Conservation (phyloP, 1,140 invertebrate genomes). For the Drosophila triauraria region DNA sequence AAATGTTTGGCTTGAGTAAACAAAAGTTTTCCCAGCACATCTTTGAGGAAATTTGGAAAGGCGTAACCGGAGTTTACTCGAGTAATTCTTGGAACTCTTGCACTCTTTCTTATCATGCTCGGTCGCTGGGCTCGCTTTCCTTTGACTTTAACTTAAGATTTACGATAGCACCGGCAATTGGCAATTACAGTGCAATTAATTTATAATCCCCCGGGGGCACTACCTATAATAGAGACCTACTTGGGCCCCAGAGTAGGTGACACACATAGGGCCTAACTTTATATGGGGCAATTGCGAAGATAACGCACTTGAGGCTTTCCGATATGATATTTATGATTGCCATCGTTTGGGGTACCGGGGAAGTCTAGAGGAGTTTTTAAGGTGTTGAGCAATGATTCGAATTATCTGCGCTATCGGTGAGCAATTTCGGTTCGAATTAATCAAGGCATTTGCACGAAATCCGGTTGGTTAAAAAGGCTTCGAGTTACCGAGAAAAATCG, state of each 20-base stretch:
- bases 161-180: slow-evolving; percentile 52
- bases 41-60: slow-evolving; percentile 14
- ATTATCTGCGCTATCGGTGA: slow-evolving; percentile 30
- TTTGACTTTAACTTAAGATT: slow-evolving; percentile 33
- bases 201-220: slow-evolving; percentile 51
- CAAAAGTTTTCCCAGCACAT: slow-evolving; percentile 18
- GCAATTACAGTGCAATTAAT: slow-evolving; percentile 64
- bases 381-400: slow-evolving; percentile 31
- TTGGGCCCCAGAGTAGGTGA: slow-evolving; percentile 34
- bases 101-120: slow-evolving; percentile 30
- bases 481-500: slow-evolving; percentile 44
- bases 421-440: slow-evolving; percentile 43
- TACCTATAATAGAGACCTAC: slow-evolving; percentile 53
- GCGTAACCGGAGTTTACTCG: slow-evolving; percentile 15
- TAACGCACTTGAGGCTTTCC: slow-evolving; percentile 33
- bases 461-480: slow-evolving; percentile 45
- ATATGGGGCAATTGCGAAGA: slow-evolving; percentile 31
- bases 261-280: slow-evolving; percentile 35
- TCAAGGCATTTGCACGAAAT: slow-evolving; percentile 45
- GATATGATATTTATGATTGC: slow-evolving; percentile 55
- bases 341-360: slow-evolving; percentile 3
- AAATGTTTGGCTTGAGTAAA: slow-evolving; percentile 32
- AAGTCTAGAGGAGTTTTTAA: slow-evolving; percentile 11
- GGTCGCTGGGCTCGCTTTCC: slow-evolving; percentile 1
- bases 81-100: slow-evolving; percentile 26